Base-by-base conservation (phyloP, 1,140 invertebrate genomes). In the Aphelenchoides avenae region DNA sequence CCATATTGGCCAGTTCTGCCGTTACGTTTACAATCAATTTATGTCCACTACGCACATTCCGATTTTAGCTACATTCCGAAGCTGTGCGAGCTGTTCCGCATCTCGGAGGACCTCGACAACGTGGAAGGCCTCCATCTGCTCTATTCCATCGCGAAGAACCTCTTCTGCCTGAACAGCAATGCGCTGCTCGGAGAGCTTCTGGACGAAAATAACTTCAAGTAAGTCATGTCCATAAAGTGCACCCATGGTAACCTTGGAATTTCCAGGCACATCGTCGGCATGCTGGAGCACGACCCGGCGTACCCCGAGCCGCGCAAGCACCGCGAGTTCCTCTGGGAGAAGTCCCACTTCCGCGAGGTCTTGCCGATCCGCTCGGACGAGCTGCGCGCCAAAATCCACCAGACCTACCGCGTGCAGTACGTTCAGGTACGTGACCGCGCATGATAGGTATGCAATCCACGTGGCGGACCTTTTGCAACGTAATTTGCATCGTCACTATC, bases 361-460 rank as follows among this genome's bases (percentile, higher is more conserved):
- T 90, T 99, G 70, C 90, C 92, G 37, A 95, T 99, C 51, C 87
- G 87, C 71, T 96, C 96, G 80, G 82, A 84, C 41, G 92, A 98
- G 81, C 82, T 99, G 49, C 81, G 95, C 55, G 87, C 89, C 26
- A 99, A 98, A 84, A 99, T 99, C 68, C 94, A 98, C 81, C 93
- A 98, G 81, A 98, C 93, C 41, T 99, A 96, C 80, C 85, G 94
- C 77, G 92, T 98, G 67, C 95, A 99, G 81, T 99, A 99, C 79
- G 97, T 99, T 73, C 94, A 98, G 58, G 63, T 66, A 1, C 9
- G 36, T 57, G 15, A n/a, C n/a, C n/a, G n/a, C n/a, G n/a, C n/a
- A n/a, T n/a, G n/a, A n/a, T n/a, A n/a, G n/a, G n/a, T n/a, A n/a
- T n/a, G n/a, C n/a, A n/a, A n/a, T n/a, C n/a, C n/a, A n/a, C n/a